phyloP scores from a whole-genome alignment of 2,888 invertebrate species.

The Sisyra terminalis region DNA sequence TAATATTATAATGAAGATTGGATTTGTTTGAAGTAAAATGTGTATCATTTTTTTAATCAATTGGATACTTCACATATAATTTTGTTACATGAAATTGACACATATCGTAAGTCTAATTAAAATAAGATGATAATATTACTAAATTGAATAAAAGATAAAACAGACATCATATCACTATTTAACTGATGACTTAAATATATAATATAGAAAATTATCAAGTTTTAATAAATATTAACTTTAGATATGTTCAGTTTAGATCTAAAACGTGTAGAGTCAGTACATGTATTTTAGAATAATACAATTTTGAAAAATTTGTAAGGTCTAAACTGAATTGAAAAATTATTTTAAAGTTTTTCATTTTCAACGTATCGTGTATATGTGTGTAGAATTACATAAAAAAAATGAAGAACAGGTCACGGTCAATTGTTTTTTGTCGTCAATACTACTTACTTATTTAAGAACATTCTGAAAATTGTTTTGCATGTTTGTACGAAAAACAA shows the following conservation, averaged over 20 bases:
- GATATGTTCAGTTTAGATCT: no score
- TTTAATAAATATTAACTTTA: slow-evolving; percentile 1
- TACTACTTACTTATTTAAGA: not conserved
- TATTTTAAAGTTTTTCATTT: slow-evolving; percentile 9
- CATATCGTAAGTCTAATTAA: slow-evolving; percentile 3
- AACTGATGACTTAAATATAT: slow-evolving; percentile 2
- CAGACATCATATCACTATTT: slow-evolving; percentile 9
- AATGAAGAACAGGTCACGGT: not conserved
- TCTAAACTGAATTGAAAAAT: no score
- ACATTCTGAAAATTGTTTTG: not conserved
- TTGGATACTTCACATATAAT: not conserved
- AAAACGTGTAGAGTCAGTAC: no score
- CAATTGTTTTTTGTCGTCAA: not conserved
- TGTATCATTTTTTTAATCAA: no score
- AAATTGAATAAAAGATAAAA: not conserved
- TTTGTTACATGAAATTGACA: slow-evolving; percentile 1
- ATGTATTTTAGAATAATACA: no score
- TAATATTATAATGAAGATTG: no score
- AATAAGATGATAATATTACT: not conserved
- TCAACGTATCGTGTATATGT: slow-evolving; percentile 12
- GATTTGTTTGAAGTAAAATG: no score
- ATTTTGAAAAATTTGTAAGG: no score
- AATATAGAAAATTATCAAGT: slow-evolving; percentile 1
- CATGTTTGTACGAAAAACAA: slow-evolving; percentile 1
- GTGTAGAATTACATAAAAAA: slow-evolving; percentile 11